phyloP scores from a whole-genome alignment of 2,888 invertebrate genomes.

The Seira ritae region DNA sequence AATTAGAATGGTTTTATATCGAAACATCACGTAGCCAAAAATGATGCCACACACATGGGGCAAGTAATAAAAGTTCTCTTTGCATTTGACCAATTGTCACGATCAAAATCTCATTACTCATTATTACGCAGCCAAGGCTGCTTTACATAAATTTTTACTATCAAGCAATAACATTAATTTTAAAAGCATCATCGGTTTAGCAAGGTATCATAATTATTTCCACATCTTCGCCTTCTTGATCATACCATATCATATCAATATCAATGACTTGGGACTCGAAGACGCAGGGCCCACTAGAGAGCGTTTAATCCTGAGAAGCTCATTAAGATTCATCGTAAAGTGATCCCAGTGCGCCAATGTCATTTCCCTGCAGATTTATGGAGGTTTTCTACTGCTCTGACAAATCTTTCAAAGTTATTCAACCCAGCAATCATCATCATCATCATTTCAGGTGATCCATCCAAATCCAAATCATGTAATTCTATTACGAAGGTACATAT shows the following conservation, averaged over 20 bases:
- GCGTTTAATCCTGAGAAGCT: background rate
- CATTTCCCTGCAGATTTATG: background rate
- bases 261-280: background rate
- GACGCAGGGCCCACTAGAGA: too few species aligned
- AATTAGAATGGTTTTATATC: conserved; percentile 16
- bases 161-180: background rate
- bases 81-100: background rate
- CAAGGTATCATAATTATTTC: conserved; percentile 16
- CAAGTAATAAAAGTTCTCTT: background rate
- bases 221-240: background rate
- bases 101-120: conserved; percentile 18
- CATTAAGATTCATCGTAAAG: background rate
- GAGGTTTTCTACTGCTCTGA: background rate
- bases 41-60: conserved; percentile 8
- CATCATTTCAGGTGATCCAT: too few species aligned
- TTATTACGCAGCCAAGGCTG: background rate
- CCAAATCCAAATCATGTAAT: too few species aligned
- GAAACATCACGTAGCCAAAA: background rate
- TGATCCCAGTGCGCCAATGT: background rate
- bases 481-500: too few species aligned
- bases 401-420: too few species aligned
- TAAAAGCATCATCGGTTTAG: background rate
- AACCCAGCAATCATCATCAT: too few species aligned
- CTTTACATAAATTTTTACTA: background rate
- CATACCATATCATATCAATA: background rate